Evolutionary conservation across 1,140 invertebrate genomes (phyloP).

Genomic region (Ips nitidus): DNA sequence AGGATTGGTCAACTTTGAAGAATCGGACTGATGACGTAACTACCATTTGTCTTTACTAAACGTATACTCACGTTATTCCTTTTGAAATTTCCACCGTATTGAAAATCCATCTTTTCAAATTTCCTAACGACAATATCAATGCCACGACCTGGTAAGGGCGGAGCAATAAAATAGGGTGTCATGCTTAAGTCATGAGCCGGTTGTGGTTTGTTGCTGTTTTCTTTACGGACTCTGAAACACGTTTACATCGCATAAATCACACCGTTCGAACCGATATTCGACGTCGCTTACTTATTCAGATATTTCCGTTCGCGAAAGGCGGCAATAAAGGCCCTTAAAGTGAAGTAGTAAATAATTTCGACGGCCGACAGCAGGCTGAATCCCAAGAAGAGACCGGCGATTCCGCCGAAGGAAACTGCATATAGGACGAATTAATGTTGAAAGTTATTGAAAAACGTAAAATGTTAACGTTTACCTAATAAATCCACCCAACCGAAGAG

Average conservation of each 20-base stretch:
- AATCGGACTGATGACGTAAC: too few relatives aligned
- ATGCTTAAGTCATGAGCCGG: conserved; percentile 45
- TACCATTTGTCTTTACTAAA: not conserved
- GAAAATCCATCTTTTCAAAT: conserved; percentile 3
- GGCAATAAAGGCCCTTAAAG: conserved; percentile 66
- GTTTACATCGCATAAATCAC: not conserved
- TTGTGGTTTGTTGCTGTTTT: conserved; percentile 35
- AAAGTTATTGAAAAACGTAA: conserved; percentile 18
- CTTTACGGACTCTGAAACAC: conserved; percentile 28
- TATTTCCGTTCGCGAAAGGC: conserved; percentile 50
- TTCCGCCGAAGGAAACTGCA: conserved; percentile 70
- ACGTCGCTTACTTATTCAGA: conserved; percentile 33
- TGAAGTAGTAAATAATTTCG: conserved; percentile 74
- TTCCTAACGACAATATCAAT: conserved; percentile 36
- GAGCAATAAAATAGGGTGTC: conserved; percentile 44
- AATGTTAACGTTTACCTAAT: conserved; percentile 53
- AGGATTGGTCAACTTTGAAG: too few relatives aligned
- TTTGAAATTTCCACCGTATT: not conserved
- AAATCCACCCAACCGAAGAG: conserved; percentile 78
- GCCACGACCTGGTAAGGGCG: conserved; percentile 38
- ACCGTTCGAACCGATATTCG: not conserved
- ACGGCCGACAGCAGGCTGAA: conserved; percentile 72
- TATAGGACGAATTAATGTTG: not conserved
- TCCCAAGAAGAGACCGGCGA: conserved; percentile 74
- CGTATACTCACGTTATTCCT: conserved; percentile 17